phyloP scores from a whole-genome alignment of 2,888 invertebrate species.

The Andrena praecox region DNA sequence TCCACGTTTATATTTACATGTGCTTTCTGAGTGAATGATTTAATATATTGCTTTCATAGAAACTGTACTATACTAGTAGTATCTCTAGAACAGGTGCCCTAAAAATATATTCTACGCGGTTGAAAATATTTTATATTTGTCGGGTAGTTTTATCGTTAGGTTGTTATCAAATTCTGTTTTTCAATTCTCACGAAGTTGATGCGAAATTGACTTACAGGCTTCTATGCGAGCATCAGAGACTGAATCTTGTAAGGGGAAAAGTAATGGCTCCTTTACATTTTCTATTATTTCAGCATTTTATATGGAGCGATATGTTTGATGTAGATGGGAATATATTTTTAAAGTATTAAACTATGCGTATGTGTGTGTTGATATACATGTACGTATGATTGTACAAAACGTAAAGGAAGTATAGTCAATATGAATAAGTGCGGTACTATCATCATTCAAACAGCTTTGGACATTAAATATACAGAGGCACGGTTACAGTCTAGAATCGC shows the following conservation, averaged over 20 bases:
- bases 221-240: constrained; percentile 68
- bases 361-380: constrained; percentile 44
- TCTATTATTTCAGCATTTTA: constrained; percentile 72
- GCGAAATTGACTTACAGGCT: constrained; percentile 53
- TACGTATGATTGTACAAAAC: constrained; percentile 68
- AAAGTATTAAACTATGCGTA: constrained; percentile 63
- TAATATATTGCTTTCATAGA: constrained; percentile 58
- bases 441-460: constrained; percentile 31
- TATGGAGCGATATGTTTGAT: constrained; percentile 57
- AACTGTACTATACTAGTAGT: constrained; percentile 45
- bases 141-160: constrained; percentile 26
- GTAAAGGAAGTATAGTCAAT: constrained; percentile 64
- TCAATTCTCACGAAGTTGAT: constrained; percentile 40
- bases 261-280: constrained; percentile 61
- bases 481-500: constrained; percentile 63
- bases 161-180: constrained; percentile 56
- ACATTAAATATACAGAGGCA: constrained; percentile 46
- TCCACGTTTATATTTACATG: constrained; percentile 39
- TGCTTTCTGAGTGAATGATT: constrained; percentile 49
- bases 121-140: constrained; percentile 35
- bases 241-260: constrained; percentile 67
- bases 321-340: constrained; percentile 72
- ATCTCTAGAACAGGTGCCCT: constrained; percentile 46
- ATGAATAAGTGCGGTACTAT: constrained; percentile 46
- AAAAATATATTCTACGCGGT: constrained; percentile 28